Evolutionary conservation across 92 coral and sea anemone genomes (phyloP).

Genomic region (Hydrozoanthus gracilis): DNA sequence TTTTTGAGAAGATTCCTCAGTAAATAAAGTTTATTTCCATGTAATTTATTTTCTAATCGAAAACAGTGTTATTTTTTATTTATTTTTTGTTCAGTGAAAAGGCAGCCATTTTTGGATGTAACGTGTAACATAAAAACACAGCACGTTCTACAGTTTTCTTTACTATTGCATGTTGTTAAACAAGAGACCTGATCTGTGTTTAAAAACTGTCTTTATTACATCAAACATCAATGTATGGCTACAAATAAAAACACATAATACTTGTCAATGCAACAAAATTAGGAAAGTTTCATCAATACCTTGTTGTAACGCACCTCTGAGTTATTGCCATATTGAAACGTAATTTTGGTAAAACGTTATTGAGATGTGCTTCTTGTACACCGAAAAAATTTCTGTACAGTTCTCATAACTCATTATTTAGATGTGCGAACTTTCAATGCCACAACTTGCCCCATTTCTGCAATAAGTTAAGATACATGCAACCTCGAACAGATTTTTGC

Average conservation of each 20-base stretch:
- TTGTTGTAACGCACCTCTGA: constrained; percentile 1
- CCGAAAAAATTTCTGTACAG: neutral
- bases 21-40: constrained; percentile 3
- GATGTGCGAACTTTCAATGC: neutral
- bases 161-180: neutral
- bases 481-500: constrained; percentile 26
- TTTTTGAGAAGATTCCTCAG: neutral
- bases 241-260: neutral
- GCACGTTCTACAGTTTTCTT: neutral
- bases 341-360: neutral
- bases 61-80: neutral
- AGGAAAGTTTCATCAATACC: constrained; percentile 7
- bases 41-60: neutral
- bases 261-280: neutral
- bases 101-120: constrained; percentile 5
- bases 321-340: neutral
- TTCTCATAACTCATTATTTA: neutral
- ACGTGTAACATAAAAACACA: constrained; percentile 1
- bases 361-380: neutral
- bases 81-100: constrained; percentile 7
- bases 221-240: neutral
- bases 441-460: constrained; percentile 9
- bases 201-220: neutral
- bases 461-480: constrained; percentile 20
- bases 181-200: neutral